Conservation (phyloP, 2,888 invertebrate genomes). For the Schizotus pectinicornis region DNA sequence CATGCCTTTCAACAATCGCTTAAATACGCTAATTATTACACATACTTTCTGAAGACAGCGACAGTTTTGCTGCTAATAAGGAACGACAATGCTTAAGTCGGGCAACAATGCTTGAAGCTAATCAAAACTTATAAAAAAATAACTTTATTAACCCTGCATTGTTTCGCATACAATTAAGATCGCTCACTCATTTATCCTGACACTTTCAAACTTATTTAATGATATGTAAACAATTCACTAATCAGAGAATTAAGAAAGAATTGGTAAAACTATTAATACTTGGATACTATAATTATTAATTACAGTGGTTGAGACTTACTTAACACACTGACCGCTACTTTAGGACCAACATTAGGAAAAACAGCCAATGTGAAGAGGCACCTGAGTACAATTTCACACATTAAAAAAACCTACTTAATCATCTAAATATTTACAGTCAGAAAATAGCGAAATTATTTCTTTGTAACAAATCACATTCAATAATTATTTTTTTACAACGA, state of each 20-base stretch:
- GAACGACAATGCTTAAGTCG: no score
- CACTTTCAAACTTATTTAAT: constrained; percentile 13
- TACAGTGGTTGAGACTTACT: not conserved
- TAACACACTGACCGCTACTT: constrained; percentile 1
- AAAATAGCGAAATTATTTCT: not conserved
- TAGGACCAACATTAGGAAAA: not conserved
- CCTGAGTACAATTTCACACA: not conserved
- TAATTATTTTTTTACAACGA: constrained; percentile 1
- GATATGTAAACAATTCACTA: constrained; percentile 27
- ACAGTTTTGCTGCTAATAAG: no score
- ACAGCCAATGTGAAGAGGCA: not conserved
- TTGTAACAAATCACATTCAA: constrained; percentile 2
- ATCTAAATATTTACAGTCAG: not conserved
- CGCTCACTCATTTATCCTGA: constrained; percentile 19
- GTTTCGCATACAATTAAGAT: constrained; percentile 12
- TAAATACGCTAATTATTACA: no score
- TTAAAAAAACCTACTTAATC: constrained; percentile 1
- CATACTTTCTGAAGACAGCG: no score
- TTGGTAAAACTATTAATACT: constrained; percentile 24
- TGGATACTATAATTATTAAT: constrained; percentile 3
- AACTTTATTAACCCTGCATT: constrained; percentile 29
- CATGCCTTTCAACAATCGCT: no score
- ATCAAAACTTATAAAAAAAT: constrained; percentile 20
- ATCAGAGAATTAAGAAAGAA: constrained; percentile 10
- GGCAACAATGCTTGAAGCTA: no score